Evolutionary conservation across 2,113 vertebrate genomes (phyloP).

Genomic region (Takifugu bimaculatus): DNA sequence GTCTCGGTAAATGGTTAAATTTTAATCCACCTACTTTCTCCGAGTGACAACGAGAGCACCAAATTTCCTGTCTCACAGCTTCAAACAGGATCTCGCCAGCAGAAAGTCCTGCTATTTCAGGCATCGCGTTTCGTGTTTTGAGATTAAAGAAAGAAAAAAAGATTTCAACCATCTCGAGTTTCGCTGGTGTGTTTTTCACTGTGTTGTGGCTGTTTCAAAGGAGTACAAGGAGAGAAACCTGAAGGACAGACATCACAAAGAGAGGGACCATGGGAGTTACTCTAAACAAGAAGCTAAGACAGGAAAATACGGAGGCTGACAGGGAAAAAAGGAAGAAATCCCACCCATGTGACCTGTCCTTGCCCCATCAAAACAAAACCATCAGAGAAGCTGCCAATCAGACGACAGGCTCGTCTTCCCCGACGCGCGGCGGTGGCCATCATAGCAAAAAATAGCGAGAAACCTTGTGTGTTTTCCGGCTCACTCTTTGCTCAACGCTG

Average conservation of each 20-base stretch:
- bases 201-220: neutral
- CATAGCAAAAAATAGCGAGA: neutral
- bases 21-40: neutral
- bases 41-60: neutral
- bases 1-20: neutral
- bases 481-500: neutral
- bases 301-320: slow-evolving; percentile 5
- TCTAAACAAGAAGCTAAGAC: neutral
- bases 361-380: slow-evolving; percentile 59
- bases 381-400: slow-evolving; percentile 68
- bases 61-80: neutral
- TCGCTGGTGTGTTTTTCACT: neutral
- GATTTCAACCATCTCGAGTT: slow-evolving; percentile 5
- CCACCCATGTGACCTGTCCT: slow-evolving; percentile 44
- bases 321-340: slow-evolving; percentile 7
- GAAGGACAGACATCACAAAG: neutral
- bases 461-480: neutral
- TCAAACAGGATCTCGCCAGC: neutral
- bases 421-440: slow-evolving; percentile 8
- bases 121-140: neutral
- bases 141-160: slow-evolving; percentile 13
- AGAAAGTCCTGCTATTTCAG: neutral
- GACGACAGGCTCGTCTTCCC: slow-evolving; percentile 33
- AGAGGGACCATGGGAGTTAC: slow-evolving; percentile 13
- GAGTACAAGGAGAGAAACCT: neutral